Evolutionary conservation across 2,113 vertebrate species (phyloP).

Genomic region (Boleophthalmus pectinirostris): DNA sequence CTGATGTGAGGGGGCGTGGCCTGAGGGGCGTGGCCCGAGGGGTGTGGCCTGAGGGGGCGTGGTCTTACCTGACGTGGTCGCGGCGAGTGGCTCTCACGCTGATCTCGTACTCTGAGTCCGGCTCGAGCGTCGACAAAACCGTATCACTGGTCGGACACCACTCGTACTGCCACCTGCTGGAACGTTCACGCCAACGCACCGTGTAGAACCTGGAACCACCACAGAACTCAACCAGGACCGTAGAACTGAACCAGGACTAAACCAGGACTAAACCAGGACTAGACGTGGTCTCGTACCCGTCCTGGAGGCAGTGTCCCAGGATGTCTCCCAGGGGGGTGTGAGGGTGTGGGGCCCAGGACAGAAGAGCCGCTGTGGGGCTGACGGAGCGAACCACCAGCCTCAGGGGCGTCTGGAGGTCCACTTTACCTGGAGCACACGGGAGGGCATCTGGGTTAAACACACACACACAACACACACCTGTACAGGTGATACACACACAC

Average conservation of each 20-base stretch:
- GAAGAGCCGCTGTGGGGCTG: slow-evolving; percentile 86
- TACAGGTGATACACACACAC: no score
- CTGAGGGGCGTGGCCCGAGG: no score
- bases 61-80: slow-evolving; percentile 30
- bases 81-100: slow-evolving; percentile 87
- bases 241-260: not conserved
- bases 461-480: no score
- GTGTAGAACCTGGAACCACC: slow-evolving; percentile 84
- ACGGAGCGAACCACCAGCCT: slow-evolving; percentile 89
- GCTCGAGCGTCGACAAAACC: slow-evolving; percentile 89
- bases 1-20: not conserved
- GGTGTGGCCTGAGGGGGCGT: no score
- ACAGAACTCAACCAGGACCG: not conserved
- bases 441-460: not conserved
- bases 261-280: no score
- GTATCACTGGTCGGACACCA: slow-evolving; percentile 92
- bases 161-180: slow-evolving; percentile 93
- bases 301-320: slow-evolving; percentile 86
- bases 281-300: slow-evolving; percentile 77
- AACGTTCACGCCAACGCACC: slow-evolving; percentile 89
- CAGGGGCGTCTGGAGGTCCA: slow-evolving; percentile 85
- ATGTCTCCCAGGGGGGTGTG: slow-evolving; percentile 87
- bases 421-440: slow-evolving; percentile 75
- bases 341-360: slow-evolving; percentile 91
- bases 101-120: slow-evolving; percentile 90